Percentiles rank a stretch among this genome's conserved stretches.
Conservation (phyloP, 2,113 vertebrate genomes). For the Tetrao urogallus region DNA sequence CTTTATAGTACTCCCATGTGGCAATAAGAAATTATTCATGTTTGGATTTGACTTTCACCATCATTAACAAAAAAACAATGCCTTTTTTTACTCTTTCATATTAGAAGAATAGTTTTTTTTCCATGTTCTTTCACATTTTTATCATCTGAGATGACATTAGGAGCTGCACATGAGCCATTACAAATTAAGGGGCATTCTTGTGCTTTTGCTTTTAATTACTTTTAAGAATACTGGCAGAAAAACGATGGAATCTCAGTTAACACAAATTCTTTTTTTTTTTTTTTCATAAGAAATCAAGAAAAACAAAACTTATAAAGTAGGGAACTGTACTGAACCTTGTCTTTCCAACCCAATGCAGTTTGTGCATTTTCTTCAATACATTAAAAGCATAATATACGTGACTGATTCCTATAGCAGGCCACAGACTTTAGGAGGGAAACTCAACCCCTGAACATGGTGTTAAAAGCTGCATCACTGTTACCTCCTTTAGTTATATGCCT, state of each 20-base stretch:
- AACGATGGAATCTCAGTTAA: not conserved
- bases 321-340: not conserved
- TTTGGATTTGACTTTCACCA: not conserved
- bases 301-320: not conserved
- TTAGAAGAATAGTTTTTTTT: conserved; percentile 23
- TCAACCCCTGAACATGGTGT: not conserved
- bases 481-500: not conserved
- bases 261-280: not conserved
- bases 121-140: not conserved
- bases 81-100: not conserved
- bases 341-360: not conserved
- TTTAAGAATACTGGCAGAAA: conserved; percentile 38
- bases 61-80: not conserved
- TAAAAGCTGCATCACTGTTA: not conserved
- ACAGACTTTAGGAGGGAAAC: not conserved
- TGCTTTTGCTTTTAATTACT: not conserved
- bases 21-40: not conserved
- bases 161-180: not conserved
- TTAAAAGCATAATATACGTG: not conserved
- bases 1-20: not conserved
- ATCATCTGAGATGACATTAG: conserved; percentile 26
- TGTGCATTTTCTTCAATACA: not conserved
- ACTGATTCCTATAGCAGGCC: not conserved
- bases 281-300: not conserved
- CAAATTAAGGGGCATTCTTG: not conserved